Conservation (phyloP, 2,113 vertebrate genomes). For the Bufo bufo region DNA sequence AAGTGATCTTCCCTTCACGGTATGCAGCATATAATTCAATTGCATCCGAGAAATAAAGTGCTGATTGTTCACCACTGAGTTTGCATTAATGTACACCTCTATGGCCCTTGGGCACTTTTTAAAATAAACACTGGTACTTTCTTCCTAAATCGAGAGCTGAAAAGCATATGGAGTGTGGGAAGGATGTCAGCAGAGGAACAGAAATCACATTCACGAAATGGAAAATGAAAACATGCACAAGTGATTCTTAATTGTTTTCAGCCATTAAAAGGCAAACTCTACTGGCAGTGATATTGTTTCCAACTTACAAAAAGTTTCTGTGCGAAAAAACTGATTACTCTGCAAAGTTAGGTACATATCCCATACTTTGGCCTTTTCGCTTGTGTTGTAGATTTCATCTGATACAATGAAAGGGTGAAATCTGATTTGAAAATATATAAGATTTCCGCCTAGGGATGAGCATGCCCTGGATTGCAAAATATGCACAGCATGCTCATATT, state of each 20-base stretch:
- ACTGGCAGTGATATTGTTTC: not conserved
- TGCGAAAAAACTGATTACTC: not conserved
- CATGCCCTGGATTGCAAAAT: not conserved
- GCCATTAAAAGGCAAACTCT: constrained; percentile 10
- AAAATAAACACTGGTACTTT: constrained; percentile 48
- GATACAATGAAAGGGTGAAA: not conserved
- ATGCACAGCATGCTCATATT: not conserved
- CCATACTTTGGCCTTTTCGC: not conserved
- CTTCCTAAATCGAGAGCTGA: constrained; percentile 31
- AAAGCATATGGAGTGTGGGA: constrained; percentile 44
- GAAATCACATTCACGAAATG: constrained; percentile 37
- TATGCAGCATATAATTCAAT: constrained; percentile 55
- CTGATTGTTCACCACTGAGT: constrained; percentile 57
- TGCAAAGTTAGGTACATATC: not conserved
- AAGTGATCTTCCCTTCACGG: constrained; percentile 54
- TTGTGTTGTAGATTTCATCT: not conserved
- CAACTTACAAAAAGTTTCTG: not conserved
- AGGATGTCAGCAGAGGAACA: constrained; percentile 23
- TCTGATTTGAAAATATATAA: not conserved
- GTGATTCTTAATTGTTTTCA: constrained; percentile 38
- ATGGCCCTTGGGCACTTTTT: constrained; percentile 44
- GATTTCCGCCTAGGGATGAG: not conserved
- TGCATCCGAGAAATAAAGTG: constrained; percentile 61
- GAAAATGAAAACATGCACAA: constrained; percentile 38
- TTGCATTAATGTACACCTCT: constrained; percentile 57